These are phyloP conservation scores for Myotis planiceps DNA, from an alignment of 2,797 vertebrate genomes.

Conservation along the genomic window DNA sequence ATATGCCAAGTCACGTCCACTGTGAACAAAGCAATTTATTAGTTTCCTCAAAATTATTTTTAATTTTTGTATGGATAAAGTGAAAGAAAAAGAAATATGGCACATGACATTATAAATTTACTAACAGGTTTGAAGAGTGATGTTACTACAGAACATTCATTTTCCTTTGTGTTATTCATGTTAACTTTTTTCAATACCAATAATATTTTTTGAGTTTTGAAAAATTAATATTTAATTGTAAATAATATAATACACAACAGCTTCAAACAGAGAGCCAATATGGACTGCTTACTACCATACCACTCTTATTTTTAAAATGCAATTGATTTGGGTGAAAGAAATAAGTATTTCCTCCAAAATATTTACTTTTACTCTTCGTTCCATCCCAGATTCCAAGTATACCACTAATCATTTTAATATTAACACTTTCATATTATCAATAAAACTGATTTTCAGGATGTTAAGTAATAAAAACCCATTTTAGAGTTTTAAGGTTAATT, in stretches of 20 bases:
- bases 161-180: neutral
- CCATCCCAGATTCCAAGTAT: neutral
- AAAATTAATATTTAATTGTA: neutral
- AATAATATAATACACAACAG: neutral
- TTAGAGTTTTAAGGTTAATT: neutral
- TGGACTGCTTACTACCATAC: neutral
- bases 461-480: neutral
- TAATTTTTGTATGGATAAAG: neutral
- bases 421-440: neutral
- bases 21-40: neutral
- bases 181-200: neutral
- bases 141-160: neutral
- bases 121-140: neutral
- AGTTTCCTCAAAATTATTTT: neutral
- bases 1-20: neutral
- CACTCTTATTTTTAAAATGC: neutral
- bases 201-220: neutral
- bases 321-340: neutral
- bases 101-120: neutral
- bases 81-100: neutral
- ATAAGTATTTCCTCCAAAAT: neutral
- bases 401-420: neutral
- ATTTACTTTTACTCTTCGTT: neutral
- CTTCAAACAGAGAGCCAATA: neutral
- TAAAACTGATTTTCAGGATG: neutral